These are phyloP conservation scores for Saturnia japonica DNA, from an alignment of 2,888 invertebrate genomes.

Conservation along the genomic window DNA sequence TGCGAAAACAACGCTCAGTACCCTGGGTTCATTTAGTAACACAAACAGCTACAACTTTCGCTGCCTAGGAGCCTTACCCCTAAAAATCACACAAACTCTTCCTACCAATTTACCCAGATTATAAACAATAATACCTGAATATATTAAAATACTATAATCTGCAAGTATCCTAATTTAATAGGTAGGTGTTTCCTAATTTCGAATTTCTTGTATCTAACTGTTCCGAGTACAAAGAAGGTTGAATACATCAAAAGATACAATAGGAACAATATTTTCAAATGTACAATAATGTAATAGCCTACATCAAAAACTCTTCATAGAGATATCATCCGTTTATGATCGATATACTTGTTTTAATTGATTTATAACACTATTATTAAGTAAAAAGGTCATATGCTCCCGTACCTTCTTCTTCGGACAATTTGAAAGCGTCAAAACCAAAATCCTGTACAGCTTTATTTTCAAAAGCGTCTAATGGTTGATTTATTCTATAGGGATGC, in stretches of 20 bases:
- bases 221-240: neutral
- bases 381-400: conserved; percentile 5
- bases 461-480: conserved; percentile 65
- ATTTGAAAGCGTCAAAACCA: conserved; percentile 72
- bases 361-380: neutral
- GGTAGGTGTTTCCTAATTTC: neutral
- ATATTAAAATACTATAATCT: neutral
- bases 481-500: conserved; percentile 63
- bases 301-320: no score
- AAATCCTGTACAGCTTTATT: conserved; percentile 64
- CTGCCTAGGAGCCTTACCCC: no score
- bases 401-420: conserved; percentile 77
- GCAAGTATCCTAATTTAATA: no score
- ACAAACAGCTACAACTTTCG: no score
- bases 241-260: neutral
- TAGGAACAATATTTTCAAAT: neutral
- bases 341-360: neutral
- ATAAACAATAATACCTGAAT: neutral
- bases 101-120: neutral
- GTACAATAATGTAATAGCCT: no score
- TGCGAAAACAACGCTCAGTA: no score
- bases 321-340: no score
- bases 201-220: neutral
- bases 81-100: neutral
- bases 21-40: no score